A percentile compares a stretch with the other conserved stretches of the same genome.
Conservation (phyloP, 2,888 invertebrate species). For the Mamestra brassicae region DNA sequence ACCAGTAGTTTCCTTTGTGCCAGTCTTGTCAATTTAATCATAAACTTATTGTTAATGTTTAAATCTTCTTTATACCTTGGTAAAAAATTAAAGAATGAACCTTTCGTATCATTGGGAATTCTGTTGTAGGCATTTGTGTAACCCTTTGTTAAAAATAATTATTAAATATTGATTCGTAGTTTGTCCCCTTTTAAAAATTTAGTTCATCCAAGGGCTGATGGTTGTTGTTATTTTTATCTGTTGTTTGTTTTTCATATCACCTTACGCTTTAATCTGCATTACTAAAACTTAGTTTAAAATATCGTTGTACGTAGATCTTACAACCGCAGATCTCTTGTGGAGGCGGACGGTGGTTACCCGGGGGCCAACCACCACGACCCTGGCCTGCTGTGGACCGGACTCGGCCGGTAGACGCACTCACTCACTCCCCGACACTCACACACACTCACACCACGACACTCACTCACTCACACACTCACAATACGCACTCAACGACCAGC, state of each 20-base stretch:
- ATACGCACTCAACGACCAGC: constrained; percentile 41
- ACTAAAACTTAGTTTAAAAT: constrained; percentile 72
- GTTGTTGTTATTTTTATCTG: neutral
- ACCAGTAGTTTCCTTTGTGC: neutral
- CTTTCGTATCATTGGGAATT: too few relatives aligned
- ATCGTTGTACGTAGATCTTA: constrained; percentile 89
- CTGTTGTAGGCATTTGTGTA: too few relatives aligned
- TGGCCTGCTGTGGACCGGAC: constrained; percentile 92
- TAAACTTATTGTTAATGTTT: neutral
- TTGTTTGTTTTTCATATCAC: neutral
- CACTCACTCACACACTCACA: constrained; percentile 39
- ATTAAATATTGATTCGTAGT: neutral
- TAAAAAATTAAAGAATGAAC: too few relatives aligned
- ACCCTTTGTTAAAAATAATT: too few relatives aligned
- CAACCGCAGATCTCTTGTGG: constrained; percentile 91
- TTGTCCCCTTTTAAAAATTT: neutral
- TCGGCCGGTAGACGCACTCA: constrained; percentile 86
- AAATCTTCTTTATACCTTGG: neutral
- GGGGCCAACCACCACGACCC: constrained; percentile 92
- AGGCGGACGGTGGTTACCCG: constrained; percentile 90
- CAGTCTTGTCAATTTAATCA: neutral
- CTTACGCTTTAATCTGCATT: constrained; percentile 34
- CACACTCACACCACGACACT: constrained; percentile 36
- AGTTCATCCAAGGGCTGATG: neutral
- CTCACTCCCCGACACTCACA: constrained; percentile 28